Evolutionary conservation across 2,888 invertebrate species (phyloP), one percentile per base, ranked within the genome.

Genomic region (Alviniconcha strummeri): DNA sequence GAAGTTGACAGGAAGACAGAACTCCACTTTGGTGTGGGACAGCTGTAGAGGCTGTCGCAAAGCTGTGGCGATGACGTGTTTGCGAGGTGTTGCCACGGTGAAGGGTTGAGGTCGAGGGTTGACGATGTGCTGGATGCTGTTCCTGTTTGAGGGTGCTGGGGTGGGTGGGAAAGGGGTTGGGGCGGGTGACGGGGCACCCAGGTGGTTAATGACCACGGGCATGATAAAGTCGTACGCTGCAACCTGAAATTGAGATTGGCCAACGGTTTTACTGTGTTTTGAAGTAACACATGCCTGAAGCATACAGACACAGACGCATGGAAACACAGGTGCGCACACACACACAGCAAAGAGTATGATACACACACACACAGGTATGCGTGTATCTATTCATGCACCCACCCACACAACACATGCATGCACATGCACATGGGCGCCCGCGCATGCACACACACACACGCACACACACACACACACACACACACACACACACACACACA

Each of bases 191-290:
- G 92, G 92, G 19, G 92, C 93, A 55, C 89, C 90, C 17, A 90
- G 89, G 84, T 91, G 88, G 87, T 93, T 94, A 83, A 94, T 91
- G 60, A 91, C 85, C 56, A 93, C 92, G 52, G 93, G 92, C 87
- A 94, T 89, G 60, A 92, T 85, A 88, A 93, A 94, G 86, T 93
- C 93, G 90, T 94, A 94, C 8, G 93, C 91, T 19, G 94, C 93
- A 82, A 94, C 93, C 93, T 93, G 90, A 81, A 15, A 82, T 6
- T 84, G n/a, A 57, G 17, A 75, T 36, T 36, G 36, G 36, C 56
- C 36, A 36, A 36, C 36, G 36, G 36, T 36, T 36, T 36, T 36
- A 36, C 36, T 36, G 36, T 36, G 36, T 36, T 36, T 36, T 36
- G 36, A 36, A 36, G 36, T 36, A 36, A 36, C 3, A 3, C 36